phyloP scores from a whole-genome alignment of 30 jellyfish, hydroid and myxozoan species.

The Clytia hemisphaerica region DNA sequence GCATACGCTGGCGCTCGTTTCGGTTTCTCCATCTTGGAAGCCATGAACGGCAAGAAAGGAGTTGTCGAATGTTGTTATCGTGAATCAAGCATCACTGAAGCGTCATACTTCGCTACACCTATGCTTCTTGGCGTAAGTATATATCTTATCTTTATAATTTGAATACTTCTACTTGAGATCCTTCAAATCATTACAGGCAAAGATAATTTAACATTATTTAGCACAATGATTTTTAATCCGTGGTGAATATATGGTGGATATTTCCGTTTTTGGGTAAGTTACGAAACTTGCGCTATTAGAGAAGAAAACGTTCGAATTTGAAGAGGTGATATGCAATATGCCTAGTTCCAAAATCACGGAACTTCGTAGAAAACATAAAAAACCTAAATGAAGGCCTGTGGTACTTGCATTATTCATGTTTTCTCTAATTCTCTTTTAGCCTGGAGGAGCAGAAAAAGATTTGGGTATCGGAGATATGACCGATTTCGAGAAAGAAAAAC shows the following conservation, averaged over 20 bases:
- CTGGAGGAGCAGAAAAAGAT: slow-evolving; percentile 79
- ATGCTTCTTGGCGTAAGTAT: slow-evolving; percentile 80
- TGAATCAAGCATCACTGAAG: slow-evolving; percentile 81
- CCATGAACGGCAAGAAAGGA: slow-evolving; percentile 91
- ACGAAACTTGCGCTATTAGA: no score
- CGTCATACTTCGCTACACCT: slow-evolving; percentile 88
- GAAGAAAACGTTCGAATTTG: no score
- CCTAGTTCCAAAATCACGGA: no score
- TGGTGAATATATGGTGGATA: not conserved
- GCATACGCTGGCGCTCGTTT: slow-evolving; percentile 99
- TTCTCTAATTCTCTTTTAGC: slow-evolving; percentile 26
- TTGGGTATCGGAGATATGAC: slow-evolving; percentile 89
- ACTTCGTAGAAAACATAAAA: no score
- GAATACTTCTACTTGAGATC: no score
- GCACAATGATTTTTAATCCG: no score
- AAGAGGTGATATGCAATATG: no score
- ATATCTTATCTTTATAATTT: not conserved
- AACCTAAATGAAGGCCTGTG: not conserved
- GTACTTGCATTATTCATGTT: not conserved
- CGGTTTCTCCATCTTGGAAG: slow-evolving; percentile 92
- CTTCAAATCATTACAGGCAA: no score
- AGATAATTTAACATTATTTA: no score
- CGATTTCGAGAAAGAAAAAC: slow-evolving; percentile 71
- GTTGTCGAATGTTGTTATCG: slow-evolving; percentile 95
- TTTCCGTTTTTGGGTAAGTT: no score